phyloP scores from a whole-genome alignment of 2,797 vertebrate species.

The Taenioides sp. region DNA sequence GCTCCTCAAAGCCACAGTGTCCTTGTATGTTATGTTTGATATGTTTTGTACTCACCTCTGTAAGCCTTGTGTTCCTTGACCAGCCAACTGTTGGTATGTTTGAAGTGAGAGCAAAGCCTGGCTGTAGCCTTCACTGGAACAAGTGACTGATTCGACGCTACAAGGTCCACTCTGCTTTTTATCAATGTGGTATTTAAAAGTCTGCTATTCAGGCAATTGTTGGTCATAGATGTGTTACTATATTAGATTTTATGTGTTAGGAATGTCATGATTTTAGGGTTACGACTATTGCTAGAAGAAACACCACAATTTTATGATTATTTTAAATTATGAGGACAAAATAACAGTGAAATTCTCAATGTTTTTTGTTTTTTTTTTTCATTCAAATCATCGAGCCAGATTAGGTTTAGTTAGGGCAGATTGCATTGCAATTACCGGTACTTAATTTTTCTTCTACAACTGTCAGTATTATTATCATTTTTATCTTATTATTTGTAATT shows the following conservation, averaged over 20 bases:
- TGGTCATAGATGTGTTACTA: neutral
- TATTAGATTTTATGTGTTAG: no score
- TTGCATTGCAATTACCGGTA: neutral
- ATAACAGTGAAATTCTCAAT: no score
- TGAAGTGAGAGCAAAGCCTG: neutral
- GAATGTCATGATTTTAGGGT: no score
- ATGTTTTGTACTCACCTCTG: conserved; percentile 24
- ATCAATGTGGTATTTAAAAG: neutral
- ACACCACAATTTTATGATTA: no score
- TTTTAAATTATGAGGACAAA: no score
- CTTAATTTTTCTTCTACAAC: neutral
- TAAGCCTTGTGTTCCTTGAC: neutral
- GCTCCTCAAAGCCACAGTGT: conserved; percentile 19
- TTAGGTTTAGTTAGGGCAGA: neutral
- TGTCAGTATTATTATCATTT: neutral
- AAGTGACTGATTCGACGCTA: neutral
- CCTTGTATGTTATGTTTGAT: conserved; percentile 17
- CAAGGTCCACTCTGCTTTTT: neutral
- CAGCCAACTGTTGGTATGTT: neutral
- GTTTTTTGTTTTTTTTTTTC: no score
- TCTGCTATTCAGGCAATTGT: neutral
- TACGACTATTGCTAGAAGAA: no score
- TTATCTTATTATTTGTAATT: neutral
- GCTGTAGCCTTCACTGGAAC: neutral
- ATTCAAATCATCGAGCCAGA: no score